phyloP scores from a whole-genome alignment of 1,140 invertebrate genomes.

The Penaeus chinensis region DNA sequence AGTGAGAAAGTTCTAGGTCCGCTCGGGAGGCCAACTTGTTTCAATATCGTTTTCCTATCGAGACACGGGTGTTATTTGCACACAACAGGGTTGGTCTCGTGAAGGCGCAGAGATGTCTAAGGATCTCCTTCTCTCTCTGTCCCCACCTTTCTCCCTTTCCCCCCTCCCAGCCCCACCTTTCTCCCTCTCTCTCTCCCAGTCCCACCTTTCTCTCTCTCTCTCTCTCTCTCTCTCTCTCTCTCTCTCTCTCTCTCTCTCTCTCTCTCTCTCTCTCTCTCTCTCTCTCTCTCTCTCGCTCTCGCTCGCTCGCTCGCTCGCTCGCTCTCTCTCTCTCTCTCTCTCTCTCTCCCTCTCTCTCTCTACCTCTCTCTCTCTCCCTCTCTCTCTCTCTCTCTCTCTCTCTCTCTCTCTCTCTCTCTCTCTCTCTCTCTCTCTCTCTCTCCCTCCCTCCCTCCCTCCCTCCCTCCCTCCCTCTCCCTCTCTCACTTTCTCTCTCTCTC shows the following conservation, averaged over 20 bases:
- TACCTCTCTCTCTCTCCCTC: background rate
- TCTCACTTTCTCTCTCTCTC: background rate
- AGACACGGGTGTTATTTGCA: too few relatives aligned
- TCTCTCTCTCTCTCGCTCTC: too few relatives aligned
- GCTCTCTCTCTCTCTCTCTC: background rate
- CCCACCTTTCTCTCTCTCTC: background rate
- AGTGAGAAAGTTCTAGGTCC: too few relatives aligned
- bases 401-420: slow-evolving; percentile 1
- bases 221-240: background rate
- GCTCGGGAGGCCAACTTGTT: too few relatives aligned
- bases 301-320: background rate
- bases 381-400: background rate
- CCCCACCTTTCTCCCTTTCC: too few relatives aligned
- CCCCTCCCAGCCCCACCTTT: too few relatives aligned
- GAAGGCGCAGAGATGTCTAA: too few relatives aligned
- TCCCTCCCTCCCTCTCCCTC: slow-evolving; percentile 9
- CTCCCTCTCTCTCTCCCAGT: background rate
- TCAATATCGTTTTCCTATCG: too few relatives aligned
- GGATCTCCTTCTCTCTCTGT: too few relatives aligned
- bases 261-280: background rate
- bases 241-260: background rate
- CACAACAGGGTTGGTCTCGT: too few relatives aligned
- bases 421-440: slow-evolving; percentile 1
- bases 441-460: background rate
- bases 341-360: background rate